phyloP scores from a whole-genome alignment of 2,113 vertebrate species.

The Nasalis larvatus region DNA sequence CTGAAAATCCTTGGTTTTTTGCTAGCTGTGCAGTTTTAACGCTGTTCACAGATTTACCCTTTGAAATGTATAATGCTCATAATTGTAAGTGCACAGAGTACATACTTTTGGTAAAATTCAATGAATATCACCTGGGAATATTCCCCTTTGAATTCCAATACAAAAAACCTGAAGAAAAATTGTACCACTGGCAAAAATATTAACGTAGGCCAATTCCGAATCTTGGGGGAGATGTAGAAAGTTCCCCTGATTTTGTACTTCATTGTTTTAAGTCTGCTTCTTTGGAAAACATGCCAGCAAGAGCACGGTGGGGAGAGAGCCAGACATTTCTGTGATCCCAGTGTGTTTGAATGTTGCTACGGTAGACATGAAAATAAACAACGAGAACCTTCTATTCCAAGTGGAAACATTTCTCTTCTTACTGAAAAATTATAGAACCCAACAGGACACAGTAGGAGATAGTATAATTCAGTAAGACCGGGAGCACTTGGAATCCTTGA shows the following conservation, averaged over 20 bases:
- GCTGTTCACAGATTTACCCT: neutral
- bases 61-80: neutral
- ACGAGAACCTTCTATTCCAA: neutral
- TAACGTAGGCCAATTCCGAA: neutral
- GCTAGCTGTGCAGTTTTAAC: neutral
- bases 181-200: neutral
- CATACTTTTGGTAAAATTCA: neutral
- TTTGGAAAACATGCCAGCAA: constrained; percentile 2
- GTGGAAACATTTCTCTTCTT: constrained; percentile 57
- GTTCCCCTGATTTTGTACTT: neutral
- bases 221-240: neutral
- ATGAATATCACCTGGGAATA: neutral
- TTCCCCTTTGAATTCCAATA: neutral
- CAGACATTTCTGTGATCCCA: constrained; percentile 46
- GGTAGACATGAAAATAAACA: constrained; percentile 73
- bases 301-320: constrained; percentile 34
- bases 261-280: constrained; percentile 22
- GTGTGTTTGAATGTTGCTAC: constrained; percentile 70
- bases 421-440: constrained; percentile 57
- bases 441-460: constrained; percentile 46
- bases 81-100: neutral
- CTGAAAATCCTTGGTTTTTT: neutral
- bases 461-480: constrained; percentile 37
- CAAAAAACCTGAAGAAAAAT: neutral
- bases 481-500: constrained; percentile 45